phyloP scores from a whole-genome alignment of 2,797 vertebrate genomes.

The Sebastes hubbsi region DNA sequence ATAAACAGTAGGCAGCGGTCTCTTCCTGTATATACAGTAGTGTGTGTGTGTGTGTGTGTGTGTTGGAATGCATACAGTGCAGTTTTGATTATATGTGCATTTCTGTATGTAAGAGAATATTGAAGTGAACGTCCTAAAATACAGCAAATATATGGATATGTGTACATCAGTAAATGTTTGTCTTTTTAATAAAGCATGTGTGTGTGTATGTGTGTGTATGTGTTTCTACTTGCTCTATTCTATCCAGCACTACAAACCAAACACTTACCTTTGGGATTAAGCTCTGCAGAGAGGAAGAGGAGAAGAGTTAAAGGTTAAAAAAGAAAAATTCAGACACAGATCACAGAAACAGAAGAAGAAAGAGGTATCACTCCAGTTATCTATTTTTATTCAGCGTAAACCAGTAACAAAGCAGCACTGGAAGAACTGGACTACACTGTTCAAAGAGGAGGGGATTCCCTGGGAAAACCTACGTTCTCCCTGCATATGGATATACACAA shows the following conservation, averaged over 20 bases:
- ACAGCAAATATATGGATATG: not conserved
- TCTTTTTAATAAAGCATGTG: constrained; percentile 1
- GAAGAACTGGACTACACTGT: not conserved
- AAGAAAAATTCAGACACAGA: not conserved
- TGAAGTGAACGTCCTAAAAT: not conserved
- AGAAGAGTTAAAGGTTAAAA: constrained; percentile 36
- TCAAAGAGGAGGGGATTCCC: constrained; percentile 26
- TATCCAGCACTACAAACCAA: constrained; percentile 24
- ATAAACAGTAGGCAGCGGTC: constrained; percentile 70
- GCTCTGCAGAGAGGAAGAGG: constrained; percentile 69
- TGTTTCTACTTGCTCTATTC: constrained; percentile 47
- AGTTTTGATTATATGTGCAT: constrained; percentile 21
- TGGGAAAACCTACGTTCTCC: constrained; percentile 17
- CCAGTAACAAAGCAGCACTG: constrained; percentile 3
- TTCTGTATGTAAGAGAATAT: constrained; percentile 8
- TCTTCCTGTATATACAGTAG: constrained; percentile 70
- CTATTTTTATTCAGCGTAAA: not conserved
- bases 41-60: constrained; percentile 11
- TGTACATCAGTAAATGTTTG: not conserved
- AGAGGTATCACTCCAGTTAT: not conserved
- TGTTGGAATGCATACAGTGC: constrained; percentile 22
- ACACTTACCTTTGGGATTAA: constrained; percentile 83
- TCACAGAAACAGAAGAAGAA: constrained; percentile 9
- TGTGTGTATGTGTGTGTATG: not conserved
- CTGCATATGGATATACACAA: constrained; percentile 4